phyloP scores from a whole-genome alignment of 2,113 vertebrate species.

The Poecilia latipinna region DNA sequence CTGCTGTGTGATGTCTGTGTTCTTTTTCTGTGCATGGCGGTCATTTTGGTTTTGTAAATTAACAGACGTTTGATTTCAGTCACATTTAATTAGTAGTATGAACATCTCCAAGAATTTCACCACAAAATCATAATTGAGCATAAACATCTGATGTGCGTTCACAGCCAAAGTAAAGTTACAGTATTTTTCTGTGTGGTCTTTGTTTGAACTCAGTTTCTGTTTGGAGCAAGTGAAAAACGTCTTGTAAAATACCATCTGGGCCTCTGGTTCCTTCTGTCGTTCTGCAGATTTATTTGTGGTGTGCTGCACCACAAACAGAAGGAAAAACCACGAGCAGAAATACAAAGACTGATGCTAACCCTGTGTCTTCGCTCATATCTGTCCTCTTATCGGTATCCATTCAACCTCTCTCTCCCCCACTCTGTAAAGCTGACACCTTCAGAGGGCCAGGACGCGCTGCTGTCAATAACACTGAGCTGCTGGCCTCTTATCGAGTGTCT shows the following conservation, averaged over 20 bases:
- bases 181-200: background rate
- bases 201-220: background rate
- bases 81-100: too few species aligned
- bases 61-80: too few species aligned
- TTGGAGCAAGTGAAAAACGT: constrained; percentile 24
- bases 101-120: too few species aligned
- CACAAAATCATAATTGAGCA: too few species aligned
- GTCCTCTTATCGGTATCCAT: constrained; percentile 18
- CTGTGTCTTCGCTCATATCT: constrained; percentile 20
- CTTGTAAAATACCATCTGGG: constrained; percentile 47
- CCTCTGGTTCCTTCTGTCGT: constrained; percentile 18
- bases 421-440: constrained; percentile 20
- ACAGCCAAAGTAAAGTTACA: too few species aligned
- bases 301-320: background rate
- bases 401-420: background rate
- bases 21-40: too few species aligned
- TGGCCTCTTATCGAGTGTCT: constrained; percentile 55
- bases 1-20: too few species aligned
- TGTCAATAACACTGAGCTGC: constrained; percentile 54
- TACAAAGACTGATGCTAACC: constrained; percentile 27
- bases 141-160: too few species aligned
- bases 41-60: too few species aligned
- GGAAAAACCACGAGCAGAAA: background rate
- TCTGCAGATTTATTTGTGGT: constrained; percentile 41
- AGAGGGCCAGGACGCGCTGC: constrained; percentile 18